Evolutionary conservation across 2,888 invertebrate species (phyloP), one percentile per base, ranked within the genome.

Genomic region (Heliconius hortense): DNA sequence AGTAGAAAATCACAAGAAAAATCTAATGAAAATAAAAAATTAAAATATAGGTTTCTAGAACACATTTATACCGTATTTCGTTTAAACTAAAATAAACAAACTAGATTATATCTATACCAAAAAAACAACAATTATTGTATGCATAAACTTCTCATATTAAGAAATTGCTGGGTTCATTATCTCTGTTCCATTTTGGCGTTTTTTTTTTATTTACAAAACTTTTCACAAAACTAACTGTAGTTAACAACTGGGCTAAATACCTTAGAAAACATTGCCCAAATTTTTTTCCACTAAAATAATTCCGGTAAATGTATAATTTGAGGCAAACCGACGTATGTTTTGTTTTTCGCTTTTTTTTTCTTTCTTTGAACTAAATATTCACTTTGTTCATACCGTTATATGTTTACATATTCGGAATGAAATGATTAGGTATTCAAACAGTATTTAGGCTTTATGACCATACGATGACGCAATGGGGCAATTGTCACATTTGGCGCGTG

Each of bases 171-270:
- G 70, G 74, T 68, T 76, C 68, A 74, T 76, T 39, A 66, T 68
- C 60, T 71, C 56, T 63, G 77, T 76, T 68, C 67, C 67, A 73
- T 76, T 74, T 73, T 24, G 18, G 69, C 13, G 10, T 71, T 53
- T 4, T 67, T 69, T 74, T 43, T 43, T 43, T 15, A 18, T 18
- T 35, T 10, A 28, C 28, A 28, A 28, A 28, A 28, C 28, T 35
- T 48, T 76, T 72, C 67, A 26, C 70, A 56, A 76, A 75, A 74
- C 60, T 77, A 76, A 79, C 79, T 78, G 79, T 79, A 72, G 21
- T 21, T 28, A 31, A 73, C 75, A 76, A 76, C 78, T 75, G 74
- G 73, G 76, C 79, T 79, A 78, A 71, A 77, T 67, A 76, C 78
- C 76, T 69, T 72, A 60, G 60, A 60, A 60, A 35, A 60, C 39